Conservation (phyloP, 2,797 vertebrate species). For the Enteromius anoplus region DNA sequence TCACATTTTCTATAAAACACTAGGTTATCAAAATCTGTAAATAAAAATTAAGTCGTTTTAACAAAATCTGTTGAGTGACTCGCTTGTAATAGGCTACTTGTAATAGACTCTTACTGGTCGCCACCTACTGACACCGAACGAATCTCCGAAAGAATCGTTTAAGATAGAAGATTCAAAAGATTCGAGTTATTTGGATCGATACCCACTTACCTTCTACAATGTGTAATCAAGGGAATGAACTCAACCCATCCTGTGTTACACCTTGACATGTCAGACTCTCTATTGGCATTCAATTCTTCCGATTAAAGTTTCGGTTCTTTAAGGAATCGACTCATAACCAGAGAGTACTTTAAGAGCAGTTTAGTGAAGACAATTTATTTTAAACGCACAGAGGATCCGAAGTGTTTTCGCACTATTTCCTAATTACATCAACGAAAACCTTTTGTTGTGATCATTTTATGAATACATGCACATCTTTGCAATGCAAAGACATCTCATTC, state of each 20-base stretch:
- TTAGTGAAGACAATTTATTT: neutral
- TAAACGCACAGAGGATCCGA: neutral
- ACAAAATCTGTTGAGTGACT: neutral
- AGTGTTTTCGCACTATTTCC: neutral
- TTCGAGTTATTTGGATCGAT: neutral
- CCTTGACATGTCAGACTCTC: neutral
- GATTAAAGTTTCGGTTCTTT: neutral
- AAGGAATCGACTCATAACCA: neutral
- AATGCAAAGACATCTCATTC: slow-evolving; percentile 65
- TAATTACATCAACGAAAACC: slow-evolving; percentile 44
- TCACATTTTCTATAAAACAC: neutral
- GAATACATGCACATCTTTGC: slow-evolving; percentile 60
- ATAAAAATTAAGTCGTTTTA: neutral
- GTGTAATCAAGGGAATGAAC: neutral
- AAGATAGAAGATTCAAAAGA: neutral
- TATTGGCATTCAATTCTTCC: neutral
- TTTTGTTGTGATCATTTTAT: slow-evolving; percentile 75
- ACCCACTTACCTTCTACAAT: neutral
- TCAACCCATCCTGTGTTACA: neutral
- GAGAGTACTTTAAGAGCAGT: neutral
- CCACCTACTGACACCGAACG: neutral
- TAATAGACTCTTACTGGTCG: neutral
- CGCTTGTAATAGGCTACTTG: neutral
- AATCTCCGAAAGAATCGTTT: neutral
- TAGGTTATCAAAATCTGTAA: neutral